Evolutionary conservation across 2,797 vertebrate genomes (phyloP), one percentile per base, ranked within the genome.

Genomic region (Otolemur crassicaudatus): DNA sequence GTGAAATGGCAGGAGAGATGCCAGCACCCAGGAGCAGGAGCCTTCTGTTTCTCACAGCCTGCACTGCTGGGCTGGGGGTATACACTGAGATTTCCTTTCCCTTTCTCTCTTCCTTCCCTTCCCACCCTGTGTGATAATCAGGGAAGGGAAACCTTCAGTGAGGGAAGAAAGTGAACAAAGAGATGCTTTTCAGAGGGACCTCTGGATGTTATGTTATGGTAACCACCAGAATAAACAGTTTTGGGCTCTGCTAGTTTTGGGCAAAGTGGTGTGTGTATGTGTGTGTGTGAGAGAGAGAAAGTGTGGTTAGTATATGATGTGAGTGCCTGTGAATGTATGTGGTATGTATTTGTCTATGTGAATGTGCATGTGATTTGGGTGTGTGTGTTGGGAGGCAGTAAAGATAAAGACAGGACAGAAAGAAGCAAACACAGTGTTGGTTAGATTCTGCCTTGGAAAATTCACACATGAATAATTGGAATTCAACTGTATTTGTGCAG

Each of bases 1-100:
- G 97, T 94, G 75, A 98, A 97, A 97, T 94, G 97, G 96, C 93
- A 96, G 79, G 94, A 96, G 90, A 77, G 91, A 83, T 73, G 96
- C 97, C 93, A 96, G 91, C 96, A 95, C 89, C 34, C 43, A 80
- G 77, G 90, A 97, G 83, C 95, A 72, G 89, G 91, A 95, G 87
- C 95, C 96, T 97, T 96, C 90, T 96, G 96, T 88, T 95, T 96
- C 96, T 91, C 90, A 75, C 46, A 96, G 96, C 75, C 96, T 94
- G 95, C 43, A 61, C 61, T 93, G 75, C 95, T 70, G 63, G 85
- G 92, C 77, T 49, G 12, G 60, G 89, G 67, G 58, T 49, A 86
- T 22, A 90, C 9, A 77, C 89, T n/a, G 73, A 22, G 87, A 72
- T 77, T 96, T 94, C 80, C 80, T 93, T 72, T 86, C 85, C 85